phyloP scores from a whole-genome alignment of 2,888 invertebrate genomes.

The Noctua janthe region DNA sequence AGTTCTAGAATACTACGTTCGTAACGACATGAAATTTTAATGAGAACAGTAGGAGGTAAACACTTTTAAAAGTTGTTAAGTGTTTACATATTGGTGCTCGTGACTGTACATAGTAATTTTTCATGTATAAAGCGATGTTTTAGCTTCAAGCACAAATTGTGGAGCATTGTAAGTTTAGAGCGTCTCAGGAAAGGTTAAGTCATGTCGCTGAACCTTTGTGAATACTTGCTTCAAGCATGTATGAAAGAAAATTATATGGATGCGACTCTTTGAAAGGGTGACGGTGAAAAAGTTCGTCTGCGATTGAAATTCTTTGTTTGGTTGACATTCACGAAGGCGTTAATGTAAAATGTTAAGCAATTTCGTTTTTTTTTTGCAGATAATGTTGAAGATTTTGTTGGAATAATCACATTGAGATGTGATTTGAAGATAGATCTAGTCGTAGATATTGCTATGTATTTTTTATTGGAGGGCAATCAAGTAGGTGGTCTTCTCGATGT shows the following conservation, averaged over 20 bases:
- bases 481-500: no score
- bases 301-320: conserved; percentile 20
- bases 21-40: no score
- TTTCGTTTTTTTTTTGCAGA: not conserved
- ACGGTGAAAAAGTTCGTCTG: conserved; percentile 10
- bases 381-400: not conserved
- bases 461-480: not conserved
- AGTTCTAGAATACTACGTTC: no score
- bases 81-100: no score
- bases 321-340: not conserved
- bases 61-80: no score
- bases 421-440: not conserved
- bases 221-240: conserved; percentile 44
- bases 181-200: conserved; percentile 60
- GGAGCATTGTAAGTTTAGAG: conserved; percentile 22
- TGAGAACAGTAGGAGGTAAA: no score
- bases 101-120: not conserved
- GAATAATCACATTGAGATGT: not conserved
- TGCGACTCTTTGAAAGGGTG: conserved; percentile 18
- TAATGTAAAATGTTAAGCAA: not conserved
- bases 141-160: conserved; percentile 32
- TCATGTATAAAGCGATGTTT: conserved; percentile 15
- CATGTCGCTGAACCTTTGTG: conserved; percentile 61
- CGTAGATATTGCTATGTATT: no score
- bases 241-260: conserved; percentile 40